Conservation (phyloP, 2,888 invertebrate genomes). For the Cantharis rufa region DNA sequence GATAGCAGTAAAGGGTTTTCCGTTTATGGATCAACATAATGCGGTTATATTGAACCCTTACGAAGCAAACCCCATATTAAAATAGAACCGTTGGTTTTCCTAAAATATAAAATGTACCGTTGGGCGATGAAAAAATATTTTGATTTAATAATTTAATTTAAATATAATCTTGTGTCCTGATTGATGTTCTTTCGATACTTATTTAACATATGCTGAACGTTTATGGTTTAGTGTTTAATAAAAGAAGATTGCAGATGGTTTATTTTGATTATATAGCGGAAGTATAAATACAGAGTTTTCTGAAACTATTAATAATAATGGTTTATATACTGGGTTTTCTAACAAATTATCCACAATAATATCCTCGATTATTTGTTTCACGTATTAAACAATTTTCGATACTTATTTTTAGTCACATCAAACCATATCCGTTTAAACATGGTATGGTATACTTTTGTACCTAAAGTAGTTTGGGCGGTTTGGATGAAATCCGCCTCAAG, state of each 20-base stretch:
- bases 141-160: constrained; percentile 22
- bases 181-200: constrained; percentile 16
- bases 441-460: constrained; percentile 24
- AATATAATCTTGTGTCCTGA: constrained; percentile 16
- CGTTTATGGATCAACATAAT: background rate
- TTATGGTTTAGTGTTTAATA: constrained; percentile 4
- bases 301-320: background rate
- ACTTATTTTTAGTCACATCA: constrained; percentile 3
- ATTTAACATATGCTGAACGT: constrained; percentile 19
- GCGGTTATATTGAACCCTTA: background rate
- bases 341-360: background rate
- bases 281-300: background rate
- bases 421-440: constrained; percentile 8
- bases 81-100: background rate
- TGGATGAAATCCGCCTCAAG: constrained; percentile 30
- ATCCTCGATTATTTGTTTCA: background rate
- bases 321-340: background rate
- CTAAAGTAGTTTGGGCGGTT: constrained; percentile 25
- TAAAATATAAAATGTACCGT: constrained; percentile 16
- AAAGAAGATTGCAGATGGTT: constrained; percentile 15
- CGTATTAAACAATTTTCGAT: background rate
- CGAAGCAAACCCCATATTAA: background rate
- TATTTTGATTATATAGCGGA: constrained; percentile 12
- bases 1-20: background rate
- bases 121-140: constrained; percentile 12